Evolutionary conservation across 2,113 vertebrate genomes (phyloP).

Genomic region (Stegastes partitus): DNA sequence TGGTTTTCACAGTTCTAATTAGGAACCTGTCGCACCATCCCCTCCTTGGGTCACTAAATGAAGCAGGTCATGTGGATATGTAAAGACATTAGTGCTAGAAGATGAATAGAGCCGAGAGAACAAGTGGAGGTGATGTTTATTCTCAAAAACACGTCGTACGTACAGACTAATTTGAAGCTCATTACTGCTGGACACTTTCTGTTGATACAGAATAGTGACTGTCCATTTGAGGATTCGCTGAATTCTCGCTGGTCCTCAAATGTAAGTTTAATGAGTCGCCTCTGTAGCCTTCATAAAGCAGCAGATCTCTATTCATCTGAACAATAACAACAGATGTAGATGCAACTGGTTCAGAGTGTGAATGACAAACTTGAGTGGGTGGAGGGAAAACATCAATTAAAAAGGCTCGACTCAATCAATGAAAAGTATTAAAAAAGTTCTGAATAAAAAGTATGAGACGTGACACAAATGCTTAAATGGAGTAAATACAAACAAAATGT

Average conservation of each 20-base stretch:
- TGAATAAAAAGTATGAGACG: neutral
- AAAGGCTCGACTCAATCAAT: neutral
- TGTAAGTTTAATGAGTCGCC: neutral
- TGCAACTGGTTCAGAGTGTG: too few relatives aligned
- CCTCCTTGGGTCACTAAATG: neutral
- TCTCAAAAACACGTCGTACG: neutral
- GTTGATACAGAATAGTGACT: conserved; percentile 8
- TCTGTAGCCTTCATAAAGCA: neutral
- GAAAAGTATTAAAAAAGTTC: too few relatives aligned
- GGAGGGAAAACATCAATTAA: neutral
- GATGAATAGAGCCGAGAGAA: conserved; percentile 7
- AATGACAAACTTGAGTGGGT: neutral
- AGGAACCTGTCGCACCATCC: neutral
- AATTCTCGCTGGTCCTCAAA: neutral
- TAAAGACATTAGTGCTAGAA: neutral
- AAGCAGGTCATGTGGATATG: neutral
- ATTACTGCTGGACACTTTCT: conserved; percentile 15
- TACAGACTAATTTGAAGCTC: conserved; percentile 6
- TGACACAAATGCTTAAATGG: neutral
- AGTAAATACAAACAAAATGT: too few relatives aligned
- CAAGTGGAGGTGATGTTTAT: neutral
- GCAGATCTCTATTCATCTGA: neutral
- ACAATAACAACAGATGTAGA: neutral
- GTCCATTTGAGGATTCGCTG: neutral
- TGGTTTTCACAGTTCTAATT: neutral